These are phyloP conservation scores for Euglossa dilemma DNA, from an alignment of 1,140 invertebrate species.

Conservation along the genomic window DNA sequence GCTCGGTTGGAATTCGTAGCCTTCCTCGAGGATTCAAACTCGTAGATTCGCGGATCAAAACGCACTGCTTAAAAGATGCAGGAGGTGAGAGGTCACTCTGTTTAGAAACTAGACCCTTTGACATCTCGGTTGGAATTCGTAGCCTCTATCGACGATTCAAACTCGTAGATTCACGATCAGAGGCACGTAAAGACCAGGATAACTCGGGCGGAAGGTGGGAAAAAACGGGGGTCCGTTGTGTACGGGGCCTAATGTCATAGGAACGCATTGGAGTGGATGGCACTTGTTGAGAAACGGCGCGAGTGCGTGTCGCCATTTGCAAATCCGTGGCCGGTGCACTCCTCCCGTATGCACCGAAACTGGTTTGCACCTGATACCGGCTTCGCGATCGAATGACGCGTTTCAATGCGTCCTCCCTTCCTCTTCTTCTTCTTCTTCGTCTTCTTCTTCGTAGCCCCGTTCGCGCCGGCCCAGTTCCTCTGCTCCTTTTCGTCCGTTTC, in stretches of 20 bases:
- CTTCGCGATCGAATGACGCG: constrained; percentile 80
- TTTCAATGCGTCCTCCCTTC: constrained; percentile 73
- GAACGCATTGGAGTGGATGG: not conserved
- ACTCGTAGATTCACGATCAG: no score
- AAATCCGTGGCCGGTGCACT: constrained; percentile 61
- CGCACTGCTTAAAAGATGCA: no score
- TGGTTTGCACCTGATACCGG: constrained; percentile 82
- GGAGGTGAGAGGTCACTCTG: no score
- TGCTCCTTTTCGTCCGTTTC: constrained; percentile 18
- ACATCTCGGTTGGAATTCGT: no score
- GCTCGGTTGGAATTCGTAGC: no score
- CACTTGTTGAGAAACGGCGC: constrained; percentile 12
- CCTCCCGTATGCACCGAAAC: constrained; percentile 72
- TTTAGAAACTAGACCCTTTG: no score
- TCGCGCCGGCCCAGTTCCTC: constrained; percentile 39
- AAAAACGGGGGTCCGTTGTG: no score
- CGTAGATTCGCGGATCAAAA: no score
- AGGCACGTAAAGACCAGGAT: no score
- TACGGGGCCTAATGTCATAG: not conserved
- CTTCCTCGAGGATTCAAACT: no score
- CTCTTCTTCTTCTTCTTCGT: constrained; percentile 40
- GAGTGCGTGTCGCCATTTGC: constrained; percentile 74
- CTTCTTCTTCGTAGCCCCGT: constrained; percentile 37
- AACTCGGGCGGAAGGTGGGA: no score
- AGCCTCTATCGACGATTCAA: no score